Evolutionary conservation across 2,797 vertebrate species (phyloP).

Genomic region (Rhyacichthys aspro): DNA sequence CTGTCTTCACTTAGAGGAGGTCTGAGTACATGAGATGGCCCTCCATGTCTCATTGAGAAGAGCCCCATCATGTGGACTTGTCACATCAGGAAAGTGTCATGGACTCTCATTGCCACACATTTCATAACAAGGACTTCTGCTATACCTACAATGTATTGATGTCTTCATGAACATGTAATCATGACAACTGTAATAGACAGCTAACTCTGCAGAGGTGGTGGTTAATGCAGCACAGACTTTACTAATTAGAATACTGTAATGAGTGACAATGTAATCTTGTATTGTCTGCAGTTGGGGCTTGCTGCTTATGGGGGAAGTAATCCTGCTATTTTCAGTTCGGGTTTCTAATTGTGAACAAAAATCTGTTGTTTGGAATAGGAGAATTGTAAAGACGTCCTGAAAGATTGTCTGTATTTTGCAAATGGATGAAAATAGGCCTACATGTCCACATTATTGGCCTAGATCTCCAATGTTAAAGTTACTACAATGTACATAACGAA

Average conservation of each 20-base stretch:
- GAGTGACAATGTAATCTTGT: constrained; percentile 70
- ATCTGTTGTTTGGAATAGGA: constrained; percentile 64
- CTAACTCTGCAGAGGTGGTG: constrained; percentile 48
- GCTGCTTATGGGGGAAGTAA: constrained; percentile 75
- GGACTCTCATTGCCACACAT: constrained; percentile 50
- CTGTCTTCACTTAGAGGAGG: constrained; percentile 22
- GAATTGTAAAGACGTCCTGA: constrained; percentile 56
- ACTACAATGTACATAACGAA: constrained; percentile 62
- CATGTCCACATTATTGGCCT: constrained; percentile 64
- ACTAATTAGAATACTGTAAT: constrained; percentile 56
- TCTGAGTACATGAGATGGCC: constrained; percentile 46
- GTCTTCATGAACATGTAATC: constrained; percentile 53
- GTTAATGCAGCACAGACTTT: constrained; percentile 38
- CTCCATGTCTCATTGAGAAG: constrained; percentile 59
- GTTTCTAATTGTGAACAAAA: constrained; percentile 76
- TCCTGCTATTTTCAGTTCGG: constrained; percentile 61
- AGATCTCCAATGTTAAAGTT: constrained; percentile 55
- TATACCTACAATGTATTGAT: constrained; percentile 52
- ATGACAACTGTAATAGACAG: constrained; percentile 60
- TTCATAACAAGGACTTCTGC: constrained; percentile 45
- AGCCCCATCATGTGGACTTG: constrained; percentile 56
- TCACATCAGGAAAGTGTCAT: constrained; percentile 43
- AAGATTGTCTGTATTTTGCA: constrained; percentile 49
- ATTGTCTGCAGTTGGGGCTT: constrained; percentile 76
- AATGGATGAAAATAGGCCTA: constrained; percentile 39